Conservation (phyloP, 2,888 invertebrate species). For the Dorcus parallelipipedus region DNA sequence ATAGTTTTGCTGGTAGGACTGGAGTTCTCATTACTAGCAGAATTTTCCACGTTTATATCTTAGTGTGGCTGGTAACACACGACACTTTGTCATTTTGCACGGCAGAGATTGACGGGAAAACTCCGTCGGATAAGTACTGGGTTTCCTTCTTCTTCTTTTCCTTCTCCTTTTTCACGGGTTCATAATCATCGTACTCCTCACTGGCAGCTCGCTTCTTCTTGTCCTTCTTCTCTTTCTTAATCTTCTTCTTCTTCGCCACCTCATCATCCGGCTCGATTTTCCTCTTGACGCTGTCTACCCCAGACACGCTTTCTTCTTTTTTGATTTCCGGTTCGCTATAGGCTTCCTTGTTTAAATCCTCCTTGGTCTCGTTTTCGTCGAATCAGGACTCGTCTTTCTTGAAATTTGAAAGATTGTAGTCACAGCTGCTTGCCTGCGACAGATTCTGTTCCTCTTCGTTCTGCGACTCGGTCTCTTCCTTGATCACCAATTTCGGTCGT, state of each 20-base stretch:
- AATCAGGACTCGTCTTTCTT: slow-evolving; percentile 51
- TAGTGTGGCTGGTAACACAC: slow-evolving; percentile 24
- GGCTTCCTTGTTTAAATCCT: slow-evolving; percentile 35
- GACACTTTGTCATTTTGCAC: slow-evolving; percentile 28
- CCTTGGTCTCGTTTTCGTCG: slow-evolving; percentile 26
- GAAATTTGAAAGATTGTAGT: slow-evolving; percentile 69
- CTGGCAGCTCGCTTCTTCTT: slow-evolving; percentile 47
- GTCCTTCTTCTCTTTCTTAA: slow-evolving; percentile 66
- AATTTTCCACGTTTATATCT: slow-evolving; percentile 66
- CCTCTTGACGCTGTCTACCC: slow-evolving; percentile 23
- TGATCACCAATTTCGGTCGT: slow-evolving; percentile 47
- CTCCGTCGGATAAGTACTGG: slow-evolving; percentile 55
- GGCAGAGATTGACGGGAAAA: slow-evolving; percentile 15
- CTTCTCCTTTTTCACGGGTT: no score
- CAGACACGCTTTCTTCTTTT: slow-evolving; percentile 47
- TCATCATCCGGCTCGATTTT: slow-evolving; percentile 48
- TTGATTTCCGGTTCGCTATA: slow-evolving; percentile 50
- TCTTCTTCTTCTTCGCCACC: slow-evolving; percentile 63
- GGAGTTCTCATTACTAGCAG: slow-evolving; percentile 56
- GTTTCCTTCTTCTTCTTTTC: no score
- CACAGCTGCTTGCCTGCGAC: slow-evolving; percentile 66
- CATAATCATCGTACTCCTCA: slow-evolving; percentile 55
- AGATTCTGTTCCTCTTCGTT: slow-evolving; percentile 43
- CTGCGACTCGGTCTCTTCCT: slow-evolving; percentile 47
- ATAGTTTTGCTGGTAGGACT: slow-evolving; percentile 42